A percentile compares a stretch with the other conserved stretches of the same genome.
Evolutionary conservation across 1,140 invertebrate genomes (phyloP).

Genomic region (Diachasma alloeum): DNA sequence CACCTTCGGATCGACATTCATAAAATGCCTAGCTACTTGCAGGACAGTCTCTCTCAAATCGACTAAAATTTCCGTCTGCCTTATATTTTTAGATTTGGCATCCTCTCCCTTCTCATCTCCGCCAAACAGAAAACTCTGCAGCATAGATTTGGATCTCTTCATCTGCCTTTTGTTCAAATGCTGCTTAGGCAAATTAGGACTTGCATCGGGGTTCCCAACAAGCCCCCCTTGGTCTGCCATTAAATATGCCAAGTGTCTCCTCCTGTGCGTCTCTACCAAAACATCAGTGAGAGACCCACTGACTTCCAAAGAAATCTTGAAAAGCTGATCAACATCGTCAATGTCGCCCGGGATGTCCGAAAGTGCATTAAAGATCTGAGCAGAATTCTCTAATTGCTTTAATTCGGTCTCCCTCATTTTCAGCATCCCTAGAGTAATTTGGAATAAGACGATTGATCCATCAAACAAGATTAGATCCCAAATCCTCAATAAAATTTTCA

Average conservation of each 20-base stretch:
- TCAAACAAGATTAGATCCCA: conserved; percentile 98
- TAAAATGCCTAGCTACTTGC: conserved; percentile 89
- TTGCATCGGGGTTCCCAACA: conserved; percentile 87
- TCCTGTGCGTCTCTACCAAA: conserved; percentile 87
- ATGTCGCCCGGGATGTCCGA: conserved; percentile 94
- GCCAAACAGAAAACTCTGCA: conserved; percentile 90
- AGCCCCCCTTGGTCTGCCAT: conserved; percentile 96
- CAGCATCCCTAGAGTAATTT: conserved; percentile 93
- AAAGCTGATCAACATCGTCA: conserved; percentile 85
- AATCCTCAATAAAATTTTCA: conserved; percentile 92
- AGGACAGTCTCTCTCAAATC: conserved; percentile 96
- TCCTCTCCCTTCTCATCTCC: conserved; percentile 79
- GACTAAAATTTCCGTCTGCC: conserved; percentile 95
- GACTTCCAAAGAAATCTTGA: conserved; percentile 70
- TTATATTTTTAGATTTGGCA: conserved; percentile 95
- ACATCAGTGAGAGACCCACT: conserved; percentile 82
- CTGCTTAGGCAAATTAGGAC: conserved; percentile 91
- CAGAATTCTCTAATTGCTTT: conserved; percentile 86
- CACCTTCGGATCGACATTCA: conserved; percentile 81
- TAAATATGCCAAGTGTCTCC: conserved; percentile 91
- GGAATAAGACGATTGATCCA: conserved; percentile 96
- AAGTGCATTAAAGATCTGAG: conserved; percentile 95
- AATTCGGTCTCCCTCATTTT: conserved; percentile 91
- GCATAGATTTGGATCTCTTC: conserved; percentile 88
- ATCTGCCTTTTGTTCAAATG: conserved; percentile 86